phyloP scores from a whole-genome alignment of 2,888 invertebrate species.

The Anagyrus pseudococci region DNA sequence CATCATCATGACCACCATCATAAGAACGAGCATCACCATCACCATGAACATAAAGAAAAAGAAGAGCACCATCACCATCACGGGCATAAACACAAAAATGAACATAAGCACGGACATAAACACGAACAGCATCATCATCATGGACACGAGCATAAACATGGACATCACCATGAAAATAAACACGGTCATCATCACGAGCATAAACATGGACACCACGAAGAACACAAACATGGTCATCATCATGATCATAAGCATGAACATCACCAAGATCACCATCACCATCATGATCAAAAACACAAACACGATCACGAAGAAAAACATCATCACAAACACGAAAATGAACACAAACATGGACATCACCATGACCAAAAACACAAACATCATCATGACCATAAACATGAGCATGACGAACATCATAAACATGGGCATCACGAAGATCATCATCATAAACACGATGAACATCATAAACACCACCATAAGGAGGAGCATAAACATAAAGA shows the following conservation, averaged over 20 bases:
- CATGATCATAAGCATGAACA: conserved; percentile 26
- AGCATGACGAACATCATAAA: conserved; percentile 25
- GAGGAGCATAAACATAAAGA: conserved; percentile 18
- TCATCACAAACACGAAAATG: conserved; percentile 28
- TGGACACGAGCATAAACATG: conserved; percentile 17
- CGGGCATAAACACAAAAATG: conserved; percentile 17
- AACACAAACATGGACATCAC: conserved; percentile 21
- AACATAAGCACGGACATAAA: conserved; percentile 27
- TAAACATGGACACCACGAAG: conserved; percentile 24
- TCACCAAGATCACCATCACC: conserved; percentile 29
- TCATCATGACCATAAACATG: conserved; percentile 26
- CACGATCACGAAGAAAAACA: conserved; percentile 32
- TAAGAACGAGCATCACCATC: conserved; percentile 37
- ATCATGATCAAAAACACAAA: conserved; percentile 32
- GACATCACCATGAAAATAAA: conserved; percentile 18
- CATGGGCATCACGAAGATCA: conserved; percentile 28
- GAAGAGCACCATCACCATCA: conserved; percentile 37
- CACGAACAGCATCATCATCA: conserved; percentile 16
- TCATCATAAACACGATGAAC: conserved; percentile 24
- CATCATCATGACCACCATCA: conserved; percentile 38
- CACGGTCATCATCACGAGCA: conserved; percentile 21
- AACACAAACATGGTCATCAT: conserved; percentile 28
- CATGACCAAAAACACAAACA: conserved; percentile 30
- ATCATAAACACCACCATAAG: conserved; percentile 19
- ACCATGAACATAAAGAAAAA: conserved; percentile 35